These are phyloP conservation scores for Camelus bactrianus DNA, from an alignment of 2,113 vertebrate genomes.

Conservation along the genomic window DNA sequence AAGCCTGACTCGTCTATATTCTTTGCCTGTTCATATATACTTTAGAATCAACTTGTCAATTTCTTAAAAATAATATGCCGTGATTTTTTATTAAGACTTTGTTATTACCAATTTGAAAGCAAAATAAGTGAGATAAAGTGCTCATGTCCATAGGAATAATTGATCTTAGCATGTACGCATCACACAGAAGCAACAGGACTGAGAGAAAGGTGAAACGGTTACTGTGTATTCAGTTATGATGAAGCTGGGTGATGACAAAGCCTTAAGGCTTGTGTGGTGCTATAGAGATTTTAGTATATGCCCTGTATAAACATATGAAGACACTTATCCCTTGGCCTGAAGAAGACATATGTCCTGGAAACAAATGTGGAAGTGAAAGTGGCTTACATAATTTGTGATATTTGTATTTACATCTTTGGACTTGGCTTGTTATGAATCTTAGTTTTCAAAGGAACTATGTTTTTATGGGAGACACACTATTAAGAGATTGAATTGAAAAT, in stretches of 20 bases:
- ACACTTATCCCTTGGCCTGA: background rate
- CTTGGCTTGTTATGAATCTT: background rate
- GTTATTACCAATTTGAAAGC: background rate
- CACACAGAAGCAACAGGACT: background rate
- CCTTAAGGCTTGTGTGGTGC: background rate
- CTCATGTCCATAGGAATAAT: background rate
- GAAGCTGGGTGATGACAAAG: background rate
- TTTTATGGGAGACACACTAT: background rate
- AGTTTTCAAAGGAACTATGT: background rate
- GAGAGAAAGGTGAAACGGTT: background rate
- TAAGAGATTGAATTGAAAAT: background rate
- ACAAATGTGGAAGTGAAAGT: background rate
- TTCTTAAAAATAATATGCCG: background rate
- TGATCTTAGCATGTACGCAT: background rate
- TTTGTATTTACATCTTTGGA: background rate
- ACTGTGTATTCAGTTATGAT: background rate
- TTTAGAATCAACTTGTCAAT: background rate
- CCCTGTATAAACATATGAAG: background rate
- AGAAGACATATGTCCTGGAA: background rate
- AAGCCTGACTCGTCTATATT: background rate
- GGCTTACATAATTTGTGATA: background rate
- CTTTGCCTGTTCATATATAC: background rate
- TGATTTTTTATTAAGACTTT: background rate
- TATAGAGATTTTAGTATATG: background rate
- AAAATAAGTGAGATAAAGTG: background rate